A percentile compares a stretch with the other conserved stretches of the same genome.
Conservation (phyloP, 2,113 vertebrate species). For the Erpornis zantholeuca region DNA sequence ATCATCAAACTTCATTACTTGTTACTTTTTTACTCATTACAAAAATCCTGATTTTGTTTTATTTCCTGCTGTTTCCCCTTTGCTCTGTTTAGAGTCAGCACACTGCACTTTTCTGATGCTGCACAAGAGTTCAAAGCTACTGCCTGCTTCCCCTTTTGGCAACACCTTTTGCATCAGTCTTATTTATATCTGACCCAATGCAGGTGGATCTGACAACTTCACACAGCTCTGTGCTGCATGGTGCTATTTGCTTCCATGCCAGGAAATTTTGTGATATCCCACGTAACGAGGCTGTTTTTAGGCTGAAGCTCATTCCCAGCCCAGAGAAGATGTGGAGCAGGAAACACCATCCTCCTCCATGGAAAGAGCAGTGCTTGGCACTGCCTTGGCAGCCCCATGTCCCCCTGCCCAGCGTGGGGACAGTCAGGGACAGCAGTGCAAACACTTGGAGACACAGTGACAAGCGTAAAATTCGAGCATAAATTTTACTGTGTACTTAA, state of each 20-base stretch:
- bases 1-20: not conserved
- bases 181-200: not conserved
- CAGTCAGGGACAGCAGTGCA: not conserved
- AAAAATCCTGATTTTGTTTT: not conserved
- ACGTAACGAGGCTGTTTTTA: rapidly evolving
- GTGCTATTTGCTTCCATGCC: not conserved
- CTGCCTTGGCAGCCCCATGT: not conserved
- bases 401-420: not conserved
- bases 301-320: not conserved
- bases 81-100: not conserved
- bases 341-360: not conserved
- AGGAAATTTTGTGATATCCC: not conserved
- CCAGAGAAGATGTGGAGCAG: not conserved
- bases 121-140: not conserved
- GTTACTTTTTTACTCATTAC: not conserved
- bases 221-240: not conserved
- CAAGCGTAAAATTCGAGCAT: rapidly evolving
- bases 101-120: not conserved
- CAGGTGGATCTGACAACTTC: not conserved
- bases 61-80: not conserved
- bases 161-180: not conserved
- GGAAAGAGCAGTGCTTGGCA: not conserved
- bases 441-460: not conserved
- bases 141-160: not conserved
- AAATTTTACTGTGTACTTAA: rapidly evolving